Percentiles rank a stretch among this genome's conserved stretches.
These are phyloP conservation scores for Platichthys flesus DNA, from an alignment of 2,113 vertebrate species.

Conservation along the genomic window DNA sequence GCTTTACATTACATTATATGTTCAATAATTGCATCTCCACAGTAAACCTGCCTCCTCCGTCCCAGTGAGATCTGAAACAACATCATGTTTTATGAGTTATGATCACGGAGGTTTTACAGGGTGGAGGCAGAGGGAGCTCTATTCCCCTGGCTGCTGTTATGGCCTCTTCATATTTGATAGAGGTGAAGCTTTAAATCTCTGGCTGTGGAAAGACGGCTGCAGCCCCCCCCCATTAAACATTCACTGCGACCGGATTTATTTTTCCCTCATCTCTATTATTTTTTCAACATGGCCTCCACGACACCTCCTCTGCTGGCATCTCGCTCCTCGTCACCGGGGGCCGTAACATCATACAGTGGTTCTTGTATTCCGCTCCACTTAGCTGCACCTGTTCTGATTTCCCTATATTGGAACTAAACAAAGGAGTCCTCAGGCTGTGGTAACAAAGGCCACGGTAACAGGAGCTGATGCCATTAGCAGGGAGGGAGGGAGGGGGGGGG, in stretches of 20 bases:
- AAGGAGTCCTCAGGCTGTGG: constrained; percentile 32
- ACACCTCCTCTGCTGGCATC: background rate
- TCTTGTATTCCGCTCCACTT: constrained; percentile 30
- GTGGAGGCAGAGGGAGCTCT: background rate
- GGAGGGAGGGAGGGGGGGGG: constrained; percentile 49
- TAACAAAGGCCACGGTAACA: constrained; percentile 52
- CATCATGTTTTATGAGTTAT: background rate
- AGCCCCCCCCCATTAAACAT: constrained; percentile 33
- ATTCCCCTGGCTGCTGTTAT: background rate
- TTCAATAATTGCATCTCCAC: background rate
- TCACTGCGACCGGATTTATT: constrained; percentile 13
- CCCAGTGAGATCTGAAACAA: constrained; percentile 17
- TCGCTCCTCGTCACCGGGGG: background rate
- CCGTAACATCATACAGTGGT: constrained; percentile 8
- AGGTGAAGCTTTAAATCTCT: constrained; percentile 21
- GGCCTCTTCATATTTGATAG: constrained; percentile 36
- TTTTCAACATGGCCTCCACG: background rate
- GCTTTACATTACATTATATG: constrained; percentile 5
- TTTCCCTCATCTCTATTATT: background rate
- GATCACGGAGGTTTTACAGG: background rate
- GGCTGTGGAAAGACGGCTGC: background rate
- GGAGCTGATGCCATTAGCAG: constrained; percentile 41
- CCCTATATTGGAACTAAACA: constrained; percentile 49
- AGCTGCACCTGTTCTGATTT: constrained; percentile 42
- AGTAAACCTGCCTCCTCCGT: constrained; percentile 1